Evolutionary conservation across 2,888 invertebrate species (phyloP).

Genomic region (Furcula furcula): DNA sequence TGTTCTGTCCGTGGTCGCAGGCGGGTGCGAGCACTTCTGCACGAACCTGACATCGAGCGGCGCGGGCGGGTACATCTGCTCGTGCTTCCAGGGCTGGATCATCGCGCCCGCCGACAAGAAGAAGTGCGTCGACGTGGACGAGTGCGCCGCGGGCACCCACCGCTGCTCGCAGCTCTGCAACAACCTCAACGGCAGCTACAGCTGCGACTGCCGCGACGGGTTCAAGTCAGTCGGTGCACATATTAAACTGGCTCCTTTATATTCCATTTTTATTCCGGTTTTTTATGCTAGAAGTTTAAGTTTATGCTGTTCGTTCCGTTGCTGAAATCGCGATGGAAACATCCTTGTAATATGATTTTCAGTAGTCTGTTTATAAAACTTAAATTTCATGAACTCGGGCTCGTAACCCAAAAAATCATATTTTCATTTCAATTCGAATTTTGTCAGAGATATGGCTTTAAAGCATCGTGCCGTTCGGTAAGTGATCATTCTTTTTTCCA

Average conservation of each 20-base stretch:
- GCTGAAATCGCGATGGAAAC: no score
- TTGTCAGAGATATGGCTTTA: no score
- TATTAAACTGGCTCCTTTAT: no score
- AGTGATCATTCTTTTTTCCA: slow-evolving; percentile 35
- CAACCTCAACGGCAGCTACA: slow-evolving; percentile 96
- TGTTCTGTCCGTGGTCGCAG: slow-evolving; percentile 67
- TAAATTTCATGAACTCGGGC: no score
- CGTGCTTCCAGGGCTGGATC: slow-evolving; percentile 93
- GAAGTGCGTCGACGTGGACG: slow-evolving; percentile 93
- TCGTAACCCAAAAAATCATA: no score
- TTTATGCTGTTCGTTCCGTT: no score
- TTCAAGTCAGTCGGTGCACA: slow-evolving; percentile 83
- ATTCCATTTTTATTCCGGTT: no score
- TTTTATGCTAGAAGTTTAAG: no score
- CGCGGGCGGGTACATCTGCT: slow-evolving; percentile 90
- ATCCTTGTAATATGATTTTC: no score
- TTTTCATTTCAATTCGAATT: no score
- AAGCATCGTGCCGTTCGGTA: no score
- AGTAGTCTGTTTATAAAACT: no score
- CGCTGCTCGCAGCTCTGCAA: slow-evolving; percentile 96
- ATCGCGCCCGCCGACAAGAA: slow-evolving; percentile 90
- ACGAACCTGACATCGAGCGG: slow-evolving; percentile 85
- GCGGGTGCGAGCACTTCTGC: slow-evolving; percentile 96
- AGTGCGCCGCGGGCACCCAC: slow-evolving; percentile 91
- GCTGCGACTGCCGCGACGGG: slow-evolving; percentile 93